Base-by-base conservation (phyloP, 2,113 vertebrate species). In the Alethe diademata region DNA sequence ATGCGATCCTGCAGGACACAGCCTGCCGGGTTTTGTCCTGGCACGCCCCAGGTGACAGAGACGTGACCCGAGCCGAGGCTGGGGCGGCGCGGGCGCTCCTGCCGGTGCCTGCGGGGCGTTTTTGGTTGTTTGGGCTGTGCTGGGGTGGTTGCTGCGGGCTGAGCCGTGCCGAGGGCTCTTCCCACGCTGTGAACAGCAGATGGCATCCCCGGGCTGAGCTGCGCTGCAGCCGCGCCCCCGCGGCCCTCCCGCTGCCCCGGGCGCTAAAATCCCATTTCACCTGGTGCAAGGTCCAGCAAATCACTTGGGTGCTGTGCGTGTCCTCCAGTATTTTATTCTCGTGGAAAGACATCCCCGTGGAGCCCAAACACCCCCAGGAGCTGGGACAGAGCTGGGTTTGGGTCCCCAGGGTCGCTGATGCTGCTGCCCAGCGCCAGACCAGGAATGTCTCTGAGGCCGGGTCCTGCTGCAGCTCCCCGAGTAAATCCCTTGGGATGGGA, bases 191-290 rank as follows among this genome's bases (percentile, higher is more conserved):
- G 66, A 64, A 90, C 92, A 26, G 95, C 94, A 97, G 96, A 57
- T 87, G 97, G 96, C 96, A 95, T n/a, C 92, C 50, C 53, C 33
- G 82, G 87, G 92, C 95, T 16, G 76, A 70, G 75, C 56, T n/a
- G 23, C 4, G 66, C 78, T 16, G 78, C 18, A 31, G 51, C 92
- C 8, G 80, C 69, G 3, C 47, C 93, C 60, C 4, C 8, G 40
- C 33, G 24, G 15, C 47, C 4, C 24, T 11, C 42, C 19, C 28
- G 50, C 35, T 35, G 35, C 35, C 35, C 35, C 35, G 35, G 35
- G 35, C 35, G 35, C 35, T 7, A 14, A 42, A 67, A 64, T 5
- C 36, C 86, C n/a, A 0, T 4, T 62, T 24, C 5, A 38, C 51
- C 10, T 5, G 7, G 13, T 33, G 38, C 19, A 15, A 26, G 19